Evolutionary conservation across 2,888 invertebrate genomes (phyloP).

Genomic region (Acanthoscelides obtectus): DNA sequence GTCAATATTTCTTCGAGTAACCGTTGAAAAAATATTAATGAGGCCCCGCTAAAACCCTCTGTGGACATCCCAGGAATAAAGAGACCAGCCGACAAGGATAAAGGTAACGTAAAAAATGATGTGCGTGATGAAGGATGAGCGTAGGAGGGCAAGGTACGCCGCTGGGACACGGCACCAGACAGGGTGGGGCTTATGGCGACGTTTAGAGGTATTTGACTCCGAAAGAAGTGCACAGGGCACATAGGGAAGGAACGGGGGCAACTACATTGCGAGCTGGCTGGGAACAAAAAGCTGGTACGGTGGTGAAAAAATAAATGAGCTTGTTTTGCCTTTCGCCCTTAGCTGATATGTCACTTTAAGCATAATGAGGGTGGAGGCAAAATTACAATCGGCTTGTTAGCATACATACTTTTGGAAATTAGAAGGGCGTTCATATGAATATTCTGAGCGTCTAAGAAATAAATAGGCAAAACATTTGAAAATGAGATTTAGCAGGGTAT

Average conservation of each 20-base stretch:
- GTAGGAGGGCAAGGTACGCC: not conserved
- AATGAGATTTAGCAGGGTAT: too few species aligned
- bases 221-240: not conserved
- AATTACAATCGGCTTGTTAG: too few species aligned
- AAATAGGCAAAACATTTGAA: too few species aligned
- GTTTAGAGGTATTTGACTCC: constrained; percentile 16
- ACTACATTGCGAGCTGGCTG: not conserved
- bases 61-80: not conserved
- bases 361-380: too few species aligned
- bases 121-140: not conserved
- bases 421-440: too few species aligned
- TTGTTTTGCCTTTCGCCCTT: not conserved
- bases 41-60: too few species aligned
- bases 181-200: constrained; percentile 13
- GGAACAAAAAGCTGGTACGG: too few species aligned
- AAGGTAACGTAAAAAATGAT: not conserved
- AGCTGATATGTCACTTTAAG: too few species aligned
- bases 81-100: not conserved
- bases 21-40: too few species aligned
- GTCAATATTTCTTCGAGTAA: too few species aligned
- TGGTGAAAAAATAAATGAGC: not conserved
- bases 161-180: constrained; percentile 8
- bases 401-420: too few species aligned
- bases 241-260: not conserved
- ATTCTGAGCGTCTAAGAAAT: too few species aligned